Evolutionary conservation across 2,797 vertebrate species (phyloP).

Genomic region (Muscicapa comitata): DNA sequence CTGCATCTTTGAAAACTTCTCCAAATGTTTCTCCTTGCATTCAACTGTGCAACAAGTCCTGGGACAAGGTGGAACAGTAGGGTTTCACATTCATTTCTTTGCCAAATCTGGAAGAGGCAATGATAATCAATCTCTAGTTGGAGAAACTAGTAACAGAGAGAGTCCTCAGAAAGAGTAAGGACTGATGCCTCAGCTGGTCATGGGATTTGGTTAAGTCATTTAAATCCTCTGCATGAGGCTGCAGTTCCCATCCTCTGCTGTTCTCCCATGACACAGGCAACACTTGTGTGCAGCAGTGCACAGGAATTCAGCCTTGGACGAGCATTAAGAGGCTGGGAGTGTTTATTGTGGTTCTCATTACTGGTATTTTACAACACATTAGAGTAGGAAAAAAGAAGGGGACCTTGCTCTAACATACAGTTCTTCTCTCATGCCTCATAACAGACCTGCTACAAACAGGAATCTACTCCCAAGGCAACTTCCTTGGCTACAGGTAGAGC

Average conservation of each 20-base stretch:
- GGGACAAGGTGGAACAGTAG: neutral
- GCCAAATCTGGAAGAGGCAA: neutral
- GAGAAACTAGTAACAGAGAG: neutral
- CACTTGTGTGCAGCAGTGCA: rapidly evolving
- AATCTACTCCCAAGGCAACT: neutral
- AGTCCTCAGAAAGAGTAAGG: neutral
- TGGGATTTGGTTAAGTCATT: neutral
- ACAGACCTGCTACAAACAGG: neutral
- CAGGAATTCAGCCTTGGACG: neutral
- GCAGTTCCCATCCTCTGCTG: neutral
- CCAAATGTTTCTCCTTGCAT: neutral
- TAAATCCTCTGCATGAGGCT: neutral
- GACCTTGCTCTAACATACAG: neutral
- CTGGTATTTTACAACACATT: neutral
- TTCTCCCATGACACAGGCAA: neutral
- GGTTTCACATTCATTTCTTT: neutral
- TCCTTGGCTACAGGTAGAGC: neutral
- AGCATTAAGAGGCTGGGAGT: neutral
- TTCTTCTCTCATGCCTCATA: neutral
- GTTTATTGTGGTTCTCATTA: neutral
- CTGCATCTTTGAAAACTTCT: neutral
- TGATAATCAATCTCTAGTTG: neutral
- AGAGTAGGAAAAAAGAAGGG: neutral
- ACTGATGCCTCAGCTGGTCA: neutral
- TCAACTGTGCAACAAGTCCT: neutral